Percentiles rank a stretch among this genome's conserved stretches.
Evolutionary conservation across 2,797 vertebrate species (phyloP).

Genomic region (Labroides dimidiatus): DNA sequence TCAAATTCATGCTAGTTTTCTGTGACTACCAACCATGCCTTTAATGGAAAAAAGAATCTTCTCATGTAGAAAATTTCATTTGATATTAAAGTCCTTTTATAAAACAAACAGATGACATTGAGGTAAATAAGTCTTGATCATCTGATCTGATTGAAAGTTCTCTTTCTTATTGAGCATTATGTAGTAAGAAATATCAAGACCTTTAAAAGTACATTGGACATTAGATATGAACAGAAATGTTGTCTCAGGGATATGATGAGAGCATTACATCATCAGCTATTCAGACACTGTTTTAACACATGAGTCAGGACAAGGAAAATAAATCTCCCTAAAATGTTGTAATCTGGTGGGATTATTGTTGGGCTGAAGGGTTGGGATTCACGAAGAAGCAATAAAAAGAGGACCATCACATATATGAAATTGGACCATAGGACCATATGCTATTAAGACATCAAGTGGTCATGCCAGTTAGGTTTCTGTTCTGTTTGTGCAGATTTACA

Average conservation of each 20-base stretch:
- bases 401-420: not conserved
- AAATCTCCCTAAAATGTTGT: conserved; percentile 9
- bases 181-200: not conserved
- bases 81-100: no score
- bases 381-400: conserved; percentile 21
- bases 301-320: conserved; percentile 14
- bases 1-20: no score
- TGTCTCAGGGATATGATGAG: not conserved
- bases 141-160: not conserved
- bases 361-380: not conserved
- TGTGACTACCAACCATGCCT: no score
- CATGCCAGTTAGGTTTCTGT: no score
- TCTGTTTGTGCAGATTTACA: no score
- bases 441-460: no score
- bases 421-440: no score
- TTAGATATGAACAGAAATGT: not conserved
- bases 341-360: conserved; percentile 55
- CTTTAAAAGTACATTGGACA: not conserved
- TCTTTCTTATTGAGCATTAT: not conserved
- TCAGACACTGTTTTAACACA: conserved; percentile 4
- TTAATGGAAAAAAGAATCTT: no score
- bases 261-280: conserved; percentile 30
- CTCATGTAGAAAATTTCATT: no score
- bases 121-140: not conserved
- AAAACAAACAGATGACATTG: not conserved